Percentiles rank a stretch among this genome's conserved stretches.
Conservation (phyloP, 2,797 vertebrate genomes). For the Pseudocheirus occidentalis region DNA sequence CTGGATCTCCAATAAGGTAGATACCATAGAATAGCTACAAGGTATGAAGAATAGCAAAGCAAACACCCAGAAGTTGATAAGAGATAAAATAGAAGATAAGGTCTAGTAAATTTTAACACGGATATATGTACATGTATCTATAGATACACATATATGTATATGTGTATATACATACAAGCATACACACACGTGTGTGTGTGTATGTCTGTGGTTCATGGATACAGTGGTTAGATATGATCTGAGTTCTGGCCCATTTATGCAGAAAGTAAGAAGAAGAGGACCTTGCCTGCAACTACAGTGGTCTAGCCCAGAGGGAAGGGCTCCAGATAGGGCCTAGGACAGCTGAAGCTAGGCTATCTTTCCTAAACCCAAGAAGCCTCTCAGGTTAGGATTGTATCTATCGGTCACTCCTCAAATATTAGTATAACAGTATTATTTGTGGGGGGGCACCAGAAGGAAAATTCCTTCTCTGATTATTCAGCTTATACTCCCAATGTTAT, state of each 20-base stretch:
- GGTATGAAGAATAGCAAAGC: background rate
- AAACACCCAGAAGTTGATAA: background rate
- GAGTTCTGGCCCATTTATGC: background rate
- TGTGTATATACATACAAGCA: too few relatives aligned
- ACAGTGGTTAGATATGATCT: background rate
- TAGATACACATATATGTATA: background rate
- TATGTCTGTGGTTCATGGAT: background rate
- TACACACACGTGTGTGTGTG: too few relatives aligned
- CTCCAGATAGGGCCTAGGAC: background rate
- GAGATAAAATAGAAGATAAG: background rate
- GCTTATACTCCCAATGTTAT: background rate
- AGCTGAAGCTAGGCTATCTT: background rate
- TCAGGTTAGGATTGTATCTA: background rate
- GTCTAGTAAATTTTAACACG: background rate
- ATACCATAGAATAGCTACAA: background rate
- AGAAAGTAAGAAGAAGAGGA: background rate
- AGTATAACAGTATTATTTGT: background rate
- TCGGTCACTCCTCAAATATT: background rate
- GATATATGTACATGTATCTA: background rate
- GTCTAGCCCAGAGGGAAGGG: background rate
- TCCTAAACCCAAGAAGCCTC: background rate
- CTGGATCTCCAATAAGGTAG: background rate
- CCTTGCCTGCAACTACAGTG: background rate
- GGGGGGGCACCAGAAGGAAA: background rate
- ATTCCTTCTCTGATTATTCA: background rate